Percentiles rank a stretch among this genome's conserved stretches.
These are phyloP conservation scores for Plestiodon gilberti DNA, from an alignment of 2,113 vertebrate genomes.

Conservation along the genomic window DNA sequence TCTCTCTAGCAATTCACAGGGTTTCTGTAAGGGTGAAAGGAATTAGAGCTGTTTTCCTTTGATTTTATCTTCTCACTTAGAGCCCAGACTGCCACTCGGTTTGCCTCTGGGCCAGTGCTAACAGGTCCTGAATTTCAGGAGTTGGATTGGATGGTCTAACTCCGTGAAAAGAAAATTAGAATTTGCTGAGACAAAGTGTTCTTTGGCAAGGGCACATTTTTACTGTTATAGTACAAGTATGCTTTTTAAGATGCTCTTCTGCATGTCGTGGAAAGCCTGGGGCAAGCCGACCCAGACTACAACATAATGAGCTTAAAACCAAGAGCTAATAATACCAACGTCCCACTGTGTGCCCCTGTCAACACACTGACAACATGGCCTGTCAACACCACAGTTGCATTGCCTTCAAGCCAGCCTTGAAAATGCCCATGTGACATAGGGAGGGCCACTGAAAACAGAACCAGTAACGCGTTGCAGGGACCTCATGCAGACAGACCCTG, in stretches of 20 bases:
- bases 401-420: not conserved
- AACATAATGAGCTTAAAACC: not conserved
- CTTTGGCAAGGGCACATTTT: not conserved
- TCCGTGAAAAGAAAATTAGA: not conserved
- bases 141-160: not conserved
- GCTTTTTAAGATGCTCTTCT: not conserved
- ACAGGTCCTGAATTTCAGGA: not conserved
- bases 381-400: not conserved
- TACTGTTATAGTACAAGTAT: not conserved
- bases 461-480: not conserved
- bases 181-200: not conserved
- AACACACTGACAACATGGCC: not conserved
- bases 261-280: not conserved
- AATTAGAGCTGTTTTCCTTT: no score
- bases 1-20: no score
- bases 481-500: not conserved
- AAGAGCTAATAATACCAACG: slow-evolving; percentile 4
- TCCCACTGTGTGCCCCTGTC: not conserved
- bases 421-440: not conserved
- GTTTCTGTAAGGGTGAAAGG: no score
- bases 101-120: no score
- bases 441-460: not conserved
- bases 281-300: slow-evolving; percentile 1
- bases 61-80: not conserved
- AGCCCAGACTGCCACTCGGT: not conserved